A percentile compares a stretch with the other conserved stretches of the same genome.
These are phyloP conservation scores for Drosophila orosa DNA, from an alignment of 1,140 invertebrate genomes.

Conservation along the genomic window DNA sequence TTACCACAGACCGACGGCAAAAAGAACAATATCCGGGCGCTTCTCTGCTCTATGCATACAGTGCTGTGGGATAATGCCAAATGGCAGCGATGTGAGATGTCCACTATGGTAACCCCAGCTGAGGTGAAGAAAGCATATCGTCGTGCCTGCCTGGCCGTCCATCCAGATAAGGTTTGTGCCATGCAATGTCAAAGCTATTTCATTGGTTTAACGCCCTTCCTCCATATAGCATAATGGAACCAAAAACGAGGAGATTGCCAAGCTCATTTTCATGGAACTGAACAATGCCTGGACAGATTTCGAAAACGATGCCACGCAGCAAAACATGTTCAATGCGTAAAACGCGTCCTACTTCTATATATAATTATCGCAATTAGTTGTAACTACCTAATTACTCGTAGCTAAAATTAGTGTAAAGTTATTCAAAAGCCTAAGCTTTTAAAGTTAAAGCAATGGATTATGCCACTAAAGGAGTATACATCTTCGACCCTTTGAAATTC, in stretches of 20 bases:
- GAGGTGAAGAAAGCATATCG: constrained; percentile 98
- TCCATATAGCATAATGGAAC: constrained; percentile 94
- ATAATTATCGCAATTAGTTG: constrained; percentile 29
- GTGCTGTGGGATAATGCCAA: constrained; percentile 97
- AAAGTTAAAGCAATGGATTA: constrained; percentile 52
- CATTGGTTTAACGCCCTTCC: neutral
- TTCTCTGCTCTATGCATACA: constrained; percentile 96
- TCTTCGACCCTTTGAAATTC: constrained; percentile 58
- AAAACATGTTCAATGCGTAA: constrained; percentile 89
- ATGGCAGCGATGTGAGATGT: constrained; percentile 97
- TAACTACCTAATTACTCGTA: constrained; percentile 43
- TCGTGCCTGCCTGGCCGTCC: constrained; percentile 97
- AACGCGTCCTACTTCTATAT: constrained; percentile 43
- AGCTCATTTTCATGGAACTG: constrained; percentile 99
- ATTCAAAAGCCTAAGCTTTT: constrained; percentile 64
- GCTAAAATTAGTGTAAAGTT: constrained; percentile 67
- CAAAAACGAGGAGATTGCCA: constrained; percentile 95
- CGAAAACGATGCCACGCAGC: constrained; percentile 94
- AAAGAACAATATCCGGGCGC: constrained; percentile 96
- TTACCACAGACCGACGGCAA: constrained; percentile 95
- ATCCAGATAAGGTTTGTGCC: constrained; percentile 96
- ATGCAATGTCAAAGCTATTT: neutral
- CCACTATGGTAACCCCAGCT: constrained; percentile 93
- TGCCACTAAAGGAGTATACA: constrained; percentile 34
- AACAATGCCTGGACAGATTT: constrained; percentile 99